Conservation (phyloP, 2,113 vertebrate species). For the Hucho hucho region DNA sequence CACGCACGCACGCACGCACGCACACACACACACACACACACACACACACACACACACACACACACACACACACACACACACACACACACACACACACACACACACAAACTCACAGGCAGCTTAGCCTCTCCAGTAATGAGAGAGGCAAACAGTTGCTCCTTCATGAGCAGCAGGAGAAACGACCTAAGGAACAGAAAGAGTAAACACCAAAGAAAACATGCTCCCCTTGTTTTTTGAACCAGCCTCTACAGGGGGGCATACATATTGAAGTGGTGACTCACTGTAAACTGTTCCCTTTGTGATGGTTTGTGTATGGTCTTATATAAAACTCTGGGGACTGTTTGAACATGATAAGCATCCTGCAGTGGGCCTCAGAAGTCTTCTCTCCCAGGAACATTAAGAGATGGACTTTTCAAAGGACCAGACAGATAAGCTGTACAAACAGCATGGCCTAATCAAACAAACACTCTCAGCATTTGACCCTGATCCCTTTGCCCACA, state of each 20-base stretch:
- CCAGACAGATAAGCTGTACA: conserved; percentile 11
- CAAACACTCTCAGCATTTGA: conserved; percentile 3
- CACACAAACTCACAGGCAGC: conserved; percentile 41
- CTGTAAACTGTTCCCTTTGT: conserved; percentile 22
- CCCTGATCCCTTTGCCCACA: background rate
- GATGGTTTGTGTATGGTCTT: background rate
- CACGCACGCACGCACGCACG: too few relatives aligned
- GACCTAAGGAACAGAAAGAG: background rate
- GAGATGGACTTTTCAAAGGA: background rate
- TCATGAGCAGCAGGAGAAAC: conserved; percentile 2
- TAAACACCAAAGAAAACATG: background rate
- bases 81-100: background rate
- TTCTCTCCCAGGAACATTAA: background rate
- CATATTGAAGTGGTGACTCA: too few relatives aligned
- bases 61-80: conserved; percentile 40
- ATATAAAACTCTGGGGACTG: conserved; percentile 10
- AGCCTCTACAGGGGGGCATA: too few relatives aligned
- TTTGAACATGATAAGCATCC: conserved; percentile 21
- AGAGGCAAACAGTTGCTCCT: conserved; percentile 11
- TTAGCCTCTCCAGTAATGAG: conserved; percentile 49
- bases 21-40: too few relatives aligned
- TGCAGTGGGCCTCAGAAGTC: background rate
- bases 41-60: conserved; percentile 39
- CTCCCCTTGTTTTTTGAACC: background rate
- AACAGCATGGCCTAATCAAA: conserved; percentile 15